phyloP scores from a whole-genome alignment of 2,888 invertebrate genomes.

The Mimumesa dahlbomi region DNA sequence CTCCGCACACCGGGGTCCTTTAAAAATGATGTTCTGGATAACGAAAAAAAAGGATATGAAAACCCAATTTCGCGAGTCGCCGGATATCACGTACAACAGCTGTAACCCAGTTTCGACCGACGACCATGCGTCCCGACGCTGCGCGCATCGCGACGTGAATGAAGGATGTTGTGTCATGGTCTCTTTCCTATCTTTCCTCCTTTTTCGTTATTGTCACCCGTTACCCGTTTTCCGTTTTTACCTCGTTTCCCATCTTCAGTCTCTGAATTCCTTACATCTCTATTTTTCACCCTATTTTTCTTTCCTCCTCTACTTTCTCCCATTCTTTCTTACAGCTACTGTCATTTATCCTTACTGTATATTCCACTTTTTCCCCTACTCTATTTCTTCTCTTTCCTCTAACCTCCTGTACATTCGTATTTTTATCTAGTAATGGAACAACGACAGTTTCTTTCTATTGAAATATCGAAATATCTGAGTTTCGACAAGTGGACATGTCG shows the following conservation, averaged over 20 bases:
- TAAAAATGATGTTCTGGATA: slow-evolving; percentile 12
- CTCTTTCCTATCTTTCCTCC: slow-evolving; percentile 3
- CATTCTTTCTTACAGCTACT: background rate
- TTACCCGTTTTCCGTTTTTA: background rate
- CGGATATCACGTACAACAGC: slow-evolving; percentile 51
- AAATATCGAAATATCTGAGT: too few relatives aligned
- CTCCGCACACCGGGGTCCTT: too few relatives aligned
- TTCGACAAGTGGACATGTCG: too few relatives aligned
- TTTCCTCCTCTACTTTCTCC: background rate
- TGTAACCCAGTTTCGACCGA: slow-evolving; percentile 48
- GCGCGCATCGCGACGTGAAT: slow-evolving; percentile 37
- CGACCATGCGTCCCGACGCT: slow-evolving; percentile 27
- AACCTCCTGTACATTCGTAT: too few relatives aligned
- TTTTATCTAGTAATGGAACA: too few relatives aligned
- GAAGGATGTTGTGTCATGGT: slow-evolving; percentile 31
- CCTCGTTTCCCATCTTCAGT: background rate
- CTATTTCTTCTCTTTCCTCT: too few relatives aligned
- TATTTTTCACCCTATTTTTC: background rate
- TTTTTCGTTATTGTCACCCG: slow-evolving; percentile 1
- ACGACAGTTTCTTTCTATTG: too few relatives aligned
- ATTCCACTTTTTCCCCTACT: background rate
- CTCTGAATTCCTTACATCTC: background rate
- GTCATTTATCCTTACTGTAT: background rate
- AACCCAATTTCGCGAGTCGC: slow-evolving; percentile 41
- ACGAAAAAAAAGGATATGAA: slow-evolving; percentile 31